Base-by-base conservation (phyloP, 1,140 invertebrate genomes). In the Drosophila prosaltans region DNA sequence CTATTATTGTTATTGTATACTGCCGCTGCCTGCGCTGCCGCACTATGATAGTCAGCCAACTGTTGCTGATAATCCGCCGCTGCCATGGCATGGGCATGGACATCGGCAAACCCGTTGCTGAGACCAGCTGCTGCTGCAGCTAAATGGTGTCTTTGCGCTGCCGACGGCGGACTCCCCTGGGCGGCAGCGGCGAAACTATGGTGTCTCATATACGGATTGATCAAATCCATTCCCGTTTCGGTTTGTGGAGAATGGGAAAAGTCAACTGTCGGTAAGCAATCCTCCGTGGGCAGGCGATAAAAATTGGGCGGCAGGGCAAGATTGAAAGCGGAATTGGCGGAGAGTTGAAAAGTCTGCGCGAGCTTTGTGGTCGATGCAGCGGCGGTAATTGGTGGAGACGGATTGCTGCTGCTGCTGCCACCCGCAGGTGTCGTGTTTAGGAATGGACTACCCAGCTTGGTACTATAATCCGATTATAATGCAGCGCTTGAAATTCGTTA, bases 371-470 rank as follows among this genome's bases (percentile, higher is more conserved):
- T 69, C 39, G 81, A 67, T 64, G 68, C 41, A 48, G 69, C 43
- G 60, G 78, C 63, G 24, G 68, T 65, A n/a, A 62, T 41, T 32
- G 77, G 63, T 16, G 77, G 81, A n/a, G 80, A 90, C 55, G 81
- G 69, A 66, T 81, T 81, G 73, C 73, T 61, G 64, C 69, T 80
- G 80, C 70, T 86, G 74, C 74, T 80, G 61, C 80, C 85, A 85
- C 74, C 83, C 72, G 82, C 65, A 57, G 86, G 81, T 76, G 86
- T 89, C 30, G 66, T 65, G 62, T 75, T 73, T 68, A 92, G 72
- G 65, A 84, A 92, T 76, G 91, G 91, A 83, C 91, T 92, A 92
- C 91, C 91, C 91, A 92, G 91, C 78, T 91, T 92, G 91, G 73
- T 58, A 72, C 26, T 59, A 61, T 43, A 10, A 79, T 41, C 36